Evolutionary conservation across 2,113 vertebrate genomes (phyloP).

Genomic region (Ahaetulla prasina): DNA sequence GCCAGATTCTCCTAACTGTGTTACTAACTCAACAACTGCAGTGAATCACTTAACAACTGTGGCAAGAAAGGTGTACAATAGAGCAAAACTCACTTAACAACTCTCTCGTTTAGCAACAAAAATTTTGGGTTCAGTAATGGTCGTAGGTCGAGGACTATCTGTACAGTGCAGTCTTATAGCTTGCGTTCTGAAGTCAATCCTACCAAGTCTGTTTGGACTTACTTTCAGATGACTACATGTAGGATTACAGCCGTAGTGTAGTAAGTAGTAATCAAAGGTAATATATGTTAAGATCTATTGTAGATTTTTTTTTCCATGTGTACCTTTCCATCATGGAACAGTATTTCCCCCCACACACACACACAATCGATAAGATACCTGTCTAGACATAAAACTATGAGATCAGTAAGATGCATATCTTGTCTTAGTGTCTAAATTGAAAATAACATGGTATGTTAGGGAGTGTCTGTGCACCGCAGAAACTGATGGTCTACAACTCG

Average conservation of each 20-base stretch:
- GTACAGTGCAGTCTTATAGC: background rate
- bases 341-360: no score
- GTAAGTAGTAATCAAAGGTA: background rate
- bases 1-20: background rate
- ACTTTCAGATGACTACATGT: background rate
- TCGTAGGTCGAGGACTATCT: background rate
- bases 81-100: background rate
- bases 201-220: background rate
- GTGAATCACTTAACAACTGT: background rate
- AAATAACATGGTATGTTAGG: background rate
- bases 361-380: background rate
- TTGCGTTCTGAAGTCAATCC: background rate
- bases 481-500: background rate
- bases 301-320: background rate
- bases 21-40: background rate
- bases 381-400: background rate
- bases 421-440: background rate
- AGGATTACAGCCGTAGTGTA: background rate
- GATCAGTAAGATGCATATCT: background rate
- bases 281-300: background rate
- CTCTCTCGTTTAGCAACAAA: background rate
- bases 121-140: background rate
- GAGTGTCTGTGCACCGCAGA: background rate
- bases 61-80: background rate
- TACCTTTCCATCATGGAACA: background rate